These are phyloP conservation scores for Enteromius radiatus DNA, from an alignment of 2,797 vertebrate species.

Conservation along the genomic window DNA sequence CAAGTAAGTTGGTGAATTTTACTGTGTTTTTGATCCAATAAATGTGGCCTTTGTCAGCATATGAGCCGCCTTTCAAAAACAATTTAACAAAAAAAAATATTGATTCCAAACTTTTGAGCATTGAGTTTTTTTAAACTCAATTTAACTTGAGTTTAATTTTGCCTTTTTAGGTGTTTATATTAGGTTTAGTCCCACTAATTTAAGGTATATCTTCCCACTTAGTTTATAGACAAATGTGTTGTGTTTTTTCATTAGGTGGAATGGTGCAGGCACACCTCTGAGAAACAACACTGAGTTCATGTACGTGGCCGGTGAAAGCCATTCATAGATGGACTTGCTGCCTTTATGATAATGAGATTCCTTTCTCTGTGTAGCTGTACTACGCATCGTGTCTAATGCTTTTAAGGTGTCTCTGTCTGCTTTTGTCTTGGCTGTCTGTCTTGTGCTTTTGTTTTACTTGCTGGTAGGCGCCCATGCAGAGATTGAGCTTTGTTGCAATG, in stretches of 20 bases:
- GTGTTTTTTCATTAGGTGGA: constrained; percentile 92
- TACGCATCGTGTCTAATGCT: constrained; percentile 43
- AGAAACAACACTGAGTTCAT: constrained; percentile 90
- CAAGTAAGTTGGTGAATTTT: constrained; percentile 82
- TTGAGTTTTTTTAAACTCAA: too few relatives aligned
- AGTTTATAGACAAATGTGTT: constrained; percentile 67
- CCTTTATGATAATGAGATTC: constrained; percentile 32
- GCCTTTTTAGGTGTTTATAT: too few relatives aligned
- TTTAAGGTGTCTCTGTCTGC: constrained; percentile 50
- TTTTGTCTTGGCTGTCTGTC: constrained; percentile 38
- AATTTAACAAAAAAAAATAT: background rate
- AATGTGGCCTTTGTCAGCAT: background rate
- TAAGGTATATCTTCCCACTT: constrained; percentile 10
- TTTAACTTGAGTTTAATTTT: too few relatives aligned
- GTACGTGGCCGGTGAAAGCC: constrained; percentile 83
- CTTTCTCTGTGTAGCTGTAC: constrained; percentile 25
- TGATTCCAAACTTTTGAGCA: background rate
- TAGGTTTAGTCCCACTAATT: too few relatives aligned
- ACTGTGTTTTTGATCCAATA: background rate
- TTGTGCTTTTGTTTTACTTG: constrained; percentile 44
- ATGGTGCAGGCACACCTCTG: constrained; percentile 89
- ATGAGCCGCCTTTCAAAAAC: background rate
- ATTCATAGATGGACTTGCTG: constrained; percentile 48
- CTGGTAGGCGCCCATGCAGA: constrained; percentile 19
- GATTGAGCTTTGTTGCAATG: background rate